Conservation (phyloP, 64 coral and sea anemone species). For the Porites australiensis region DNA sequence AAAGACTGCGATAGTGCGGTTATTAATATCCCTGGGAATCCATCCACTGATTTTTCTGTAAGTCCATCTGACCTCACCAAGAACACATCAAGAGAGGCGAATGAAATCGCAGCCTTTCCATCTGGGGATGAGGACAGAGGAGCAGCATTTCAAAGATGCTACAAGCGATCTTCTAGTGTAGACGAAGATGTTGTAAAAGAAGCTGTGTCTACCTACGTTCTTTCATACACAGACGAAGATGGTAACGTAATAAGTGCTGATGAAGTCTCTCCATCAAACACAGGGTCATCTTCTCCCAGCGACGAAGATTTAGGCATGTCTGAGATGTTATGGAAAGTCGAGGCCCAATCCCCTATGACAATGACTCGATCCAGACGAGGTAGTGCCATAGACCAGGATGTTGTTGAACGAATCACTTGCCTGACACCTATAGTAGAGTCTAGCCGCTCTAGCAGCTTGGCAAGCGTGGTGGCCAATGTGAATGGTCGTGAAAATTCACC, state of each 20-base stretch:
- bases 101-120: neutral
- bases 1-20: neutral
- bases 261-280: neutral
- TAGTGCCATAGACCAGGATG: neutral
- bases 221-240: conserved; percentile 6
- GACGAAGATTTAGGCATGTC: conserved; percentile 2
- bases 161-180: neutral
- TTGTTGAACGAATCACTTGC: neutral
- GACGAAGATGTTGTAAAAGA: neutral
- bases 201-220: conserved; percentile 10
- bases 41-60: no score
- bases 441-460: neutral
- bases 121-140: neutral
- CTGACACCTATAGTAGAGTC: neutral
- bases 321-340: neutral
- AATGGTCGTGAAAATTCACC: neutral
- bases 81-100: neutral
- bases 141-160: neutral
- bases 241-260: neutral
- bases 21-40: neutral
- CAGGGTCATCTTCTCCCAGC: neutral
- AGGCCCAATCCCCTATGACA: neutral
- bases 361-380: neutral
- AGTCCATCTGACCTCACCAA: no score
- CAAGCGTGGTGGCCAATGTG: neutral